Base-by-base conservation (phyloP, 2,888 invertebrate genomes). In the Neoaliturus tenellus region DNA sequence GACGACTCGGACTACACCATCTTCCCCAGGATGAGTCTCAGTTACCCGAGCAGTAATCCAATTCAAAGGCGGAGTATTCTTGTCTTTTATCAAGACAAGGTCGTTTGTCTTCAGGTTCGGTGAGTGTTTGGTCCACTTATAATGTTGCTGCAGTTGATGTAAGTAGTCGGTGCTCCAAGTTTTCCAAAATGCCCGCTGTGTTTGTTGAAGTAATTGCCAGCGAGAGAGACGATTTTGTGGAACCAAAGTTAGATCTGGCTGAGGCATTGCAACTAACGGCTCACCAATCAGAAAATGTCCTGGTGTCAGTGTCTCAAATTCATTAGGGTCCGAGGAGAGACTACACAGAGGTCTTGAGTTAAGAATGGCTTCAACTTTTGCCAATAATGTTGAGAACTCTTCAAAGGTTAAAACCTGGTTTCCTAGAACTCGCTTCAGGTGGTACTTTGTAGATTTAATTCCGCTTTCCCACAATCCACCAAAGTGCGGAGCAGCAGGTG, bases 391-490 rank as follows among this genome's bases (percentile, higher is more conserved):
- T 20, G 86, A 78, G n/a, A 89, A 83, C 62, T 90, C 89, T 80
- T 90, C 89, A 71, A 85, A 89, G 0, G 88, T 89, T 1, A 88
- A 55, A 6, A 75, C 85, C 12, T 86, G 35, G 1, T 86, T 85
- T 0, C 88, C 88, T 6, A 89, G 58, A 0, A 88, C 85, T 23
- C 88, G 83, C 31, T 86, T 87, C 0, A 90, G 78, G 82, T 89
- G 89, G 83, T 85, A 86, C 84, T 90, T 90, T 0, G 87, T 85
- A 0, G 88, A 88, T 71, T 89, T 89, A 0, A 89, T 89, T 12
- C 87, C 88, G 4, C 88, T 88, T 84, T 90, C 89, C 88, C 89
- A 90, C 6, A 89, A 81, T 4, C 89, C 89, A 6, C 90, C 89
- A 80, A 89, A 89, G 83, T 90, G 88, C 3, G 89, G 88, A 5